These are phyloP conservation scores for Zaprionus obscuricornis DNA, from an alignment of 2,888 invertebrate species.

Conservation along the genomic window DNA sequence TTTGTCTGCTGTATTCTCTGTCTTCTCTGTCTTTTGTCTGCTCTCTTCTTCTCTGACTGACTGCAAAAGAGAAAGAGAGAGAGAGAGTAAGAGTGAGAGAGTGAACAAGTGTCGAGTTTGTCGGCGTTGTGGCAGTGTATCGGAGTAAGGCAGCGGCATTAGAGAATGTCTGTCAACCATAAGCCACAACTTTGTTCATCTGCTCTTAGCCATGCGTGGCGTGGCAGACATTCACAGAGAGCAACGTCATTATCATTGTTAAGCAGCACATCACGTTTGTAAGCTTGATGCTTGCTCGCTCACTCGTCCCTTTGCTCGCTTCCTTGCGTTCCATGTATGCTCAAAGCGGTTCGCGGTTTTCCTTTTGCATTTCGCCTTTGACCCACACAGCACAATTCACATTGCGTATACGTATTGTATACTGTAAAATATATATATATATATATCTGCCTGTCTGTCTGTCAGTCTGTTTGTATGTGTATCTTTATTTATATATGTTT, in stretches of 20 bases:
- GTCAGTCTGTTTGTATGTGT: too few relatives aligned
- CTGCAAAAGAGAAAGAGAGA: background rate
- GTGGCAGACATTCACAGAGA: constrained; percentile 4
- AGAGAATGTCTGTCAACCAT: constrained; percentile 46
- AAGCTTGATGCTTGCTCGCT: constrained; percentile 51
- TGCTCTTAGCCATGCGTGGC: too few relatives aligned
- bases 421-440: background rate
- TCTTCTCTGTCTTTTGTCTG: too few relatives aligned
- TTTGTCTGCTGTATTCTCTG: constrained; percentile 30
- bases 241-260: constrained; percentile 66
- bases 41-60: too few relatives aligned
- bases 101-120: constrained; percentile 9
- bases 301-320: too few relatives aligned
- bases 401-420: constrained; percentile 24
- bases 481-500: too few relatives aligned
- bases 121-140: too few relatives aligned
- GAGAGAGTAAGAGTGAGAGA: background rate
- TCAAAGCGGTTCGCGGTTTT: constrained; percentile 55
- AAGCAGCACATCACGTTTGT: constrained; percentile 52
- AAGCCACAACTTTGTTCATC: constrained; percentile 26
- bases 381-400: constrained; percentile 38
- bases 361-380: constrained; percentile 53
- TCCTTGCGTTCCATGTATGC: constrained; percentile 47
- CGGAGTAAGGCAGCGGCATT: constrained; percentile 28
- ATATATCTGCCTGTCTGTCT: too few relatives aligned